phyloP scores from a whole-genome alignment of 2,113 vertebrate species.

The Rutilus rutilus region DNA sequence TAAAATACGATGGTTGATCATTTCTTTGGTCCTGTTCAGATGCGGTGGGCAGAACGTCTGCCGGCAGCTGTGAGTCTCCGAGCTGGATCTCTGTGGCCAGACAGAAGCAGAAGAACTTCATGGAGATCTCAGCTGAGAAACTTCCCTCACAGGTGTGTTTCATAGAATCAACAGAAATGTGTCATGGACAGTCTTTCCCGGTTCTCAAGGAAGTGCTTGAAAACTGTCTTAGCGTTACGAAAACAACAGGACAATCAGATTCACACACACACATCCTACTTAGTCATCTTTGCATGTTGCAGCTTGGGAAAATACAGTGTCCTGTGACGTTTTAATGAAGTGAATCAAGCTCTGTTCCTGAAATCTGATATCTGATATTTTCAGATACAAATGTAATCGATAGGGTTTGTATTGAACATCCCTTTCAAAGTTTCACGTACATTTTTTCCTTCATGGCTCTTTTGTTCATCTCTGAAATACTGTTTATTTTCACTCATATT shows the following conservation, averaged over 20 bases:
- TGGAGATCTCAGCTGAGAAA: constrained; percentile 65
- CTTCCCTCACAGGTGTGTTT: constrained; percentile 41
- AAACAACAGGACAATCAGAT: background rate
- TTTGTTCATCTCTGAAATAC: background rate
- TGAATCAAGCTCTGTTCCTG: background rate
- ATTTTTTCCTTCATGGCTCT: too few species aligned
- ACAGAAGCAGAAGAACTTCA: constrained; percentile 83
- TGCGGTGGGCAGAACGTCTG: constrained; percentile 40
- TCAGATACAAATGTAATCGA: background rate
- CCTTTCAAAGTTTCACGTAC: too few species aligned
- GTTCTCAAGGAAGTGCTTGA: background rate
- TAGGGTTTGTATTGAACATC: too few species aligned
- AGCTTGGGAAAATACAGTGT: constrained; percentile 5
- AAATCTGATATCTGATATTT: background rate
- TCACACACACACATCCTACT: background rate
- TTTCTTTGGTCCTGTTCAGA: constrained; percentile 55
- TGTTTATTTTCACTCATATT: background rate
- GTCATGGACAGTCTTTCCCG: background rate
- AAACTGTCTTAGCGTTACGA: background rate
- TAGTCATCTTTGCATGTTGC: constrained; percentile 29
- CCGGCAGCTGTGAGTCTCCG: constrained; percentile 69
- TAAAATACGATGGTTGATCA: background rate
- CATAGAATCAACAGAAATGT: background rate
- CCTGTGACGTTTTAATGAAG: background rate
- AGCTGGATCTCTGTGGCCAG: constrained; percentile 84